These are phyloP conservation scores for Stenotaenia linearis DNA, from an alignment of 2,888 invertebrate species.

Conservation along the genomic window DNA sequence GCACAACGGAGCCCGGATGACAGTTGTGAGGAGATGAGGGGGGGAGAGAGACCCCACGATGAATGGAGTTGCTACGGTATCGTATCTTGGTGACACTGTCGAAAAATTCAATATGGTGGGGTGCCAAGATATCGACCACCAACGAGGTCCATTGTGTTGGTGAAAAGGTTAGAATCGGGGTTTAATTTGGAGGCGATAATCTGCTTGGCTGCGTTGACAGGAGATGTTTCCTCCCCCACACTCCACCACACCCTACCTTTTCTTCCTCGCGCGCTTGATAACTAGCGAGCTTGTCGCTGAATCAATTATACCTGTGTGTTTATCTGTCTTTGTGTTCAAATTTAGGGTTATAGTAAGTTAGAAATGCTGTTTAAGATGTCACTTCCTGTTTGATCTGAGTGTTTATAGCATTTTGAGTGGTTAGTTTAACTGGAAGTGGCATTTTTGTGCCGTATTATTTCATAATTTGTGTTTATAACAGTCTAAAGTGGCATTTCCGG, in stretches of 20 bases:
- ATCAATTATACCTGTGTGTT: neutral
- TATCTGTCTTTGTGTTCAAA: too few species aligned
- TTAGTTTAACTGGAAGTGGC: too few species aligned
- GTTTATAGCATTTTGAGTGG: too few species aligned
- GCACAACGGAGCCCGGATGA: conserved; percentile 26
- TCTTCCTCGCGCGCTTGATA: neutral
- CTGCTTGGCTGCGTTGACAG: conserved; percentile 30
- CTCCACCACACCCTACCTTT: neutral
- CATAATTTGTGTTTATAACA: too few species aligned
- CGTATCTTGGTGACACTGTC: conserved; percentile 33
- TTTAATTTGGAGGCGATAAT: conserved; percentile 31
- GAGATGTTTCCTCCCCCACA: neutral
- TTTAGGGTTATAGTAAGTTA: too few species aligned
- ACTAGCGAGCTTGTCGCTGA: neutral
- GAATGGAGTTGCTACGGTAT: neutral
- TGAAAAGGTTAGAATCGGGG: conserved; percentile 29
- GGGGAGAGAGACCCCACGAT: neutral
- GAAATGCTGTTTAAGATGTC: too few species aligned
- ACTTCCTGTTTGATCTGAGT: too few species aligned
- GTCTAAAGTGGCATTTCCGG: too few species aligned
- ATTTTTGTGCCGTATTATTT: too few species aligned
- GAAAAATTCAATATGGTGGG: conserved; percentile 30
- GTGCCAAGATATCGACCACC: conserved; percentile 31
- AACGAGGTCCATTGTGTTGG: conserved; percentile 22
- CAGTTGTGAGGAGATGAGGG: conserved; percentile 2